phyloP scores from a whole-genome alignment of 2,797 vertebrate genomes.

The Brachymystax lenok region DNA sequence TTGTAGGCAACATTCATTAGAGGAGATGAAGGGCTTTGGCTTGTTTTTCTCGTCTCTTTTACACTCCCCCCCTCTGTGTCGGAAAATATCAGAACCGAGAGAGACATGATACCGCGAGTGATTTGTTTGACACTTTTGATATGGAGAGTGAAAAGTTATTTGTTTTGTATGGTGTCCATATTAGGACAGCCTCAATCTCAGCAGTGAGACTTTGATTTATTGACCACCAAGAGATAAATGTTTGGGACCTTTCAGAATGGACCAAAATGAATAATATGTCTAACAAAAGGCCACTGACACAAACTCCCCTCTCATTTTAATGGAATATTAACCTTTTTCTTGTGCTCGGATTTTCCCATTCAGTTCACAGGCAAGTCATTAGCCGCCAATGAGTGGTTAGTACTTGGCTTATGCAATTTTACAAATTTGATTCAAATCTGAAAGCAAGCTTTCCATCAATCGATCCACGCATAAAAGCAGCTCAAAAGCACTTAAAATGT shows the following conservation, averaged over 20 bases:
- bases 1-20: conserved; percentile 63
- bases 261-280: conserved; percentile 9
- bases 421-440: not conserved
- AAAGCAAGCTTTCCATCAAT: not conserved
- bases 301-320: conserved; percentile 5
- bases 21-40: conserved; percentile 59
- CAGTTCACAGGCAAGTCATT: conserved; percentile 18
- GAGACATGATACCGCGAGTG: conserved; percentile 1
- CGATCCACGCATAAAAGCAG: conserved; percentile 13
- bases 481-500: conserved; percentile 3
- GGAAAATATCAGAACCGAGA: not conserved
- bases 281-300: conserved; percentile 9
- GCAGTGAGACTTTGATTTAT: not conserved
- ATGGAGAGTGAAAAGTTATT: conserved; percentile 58
- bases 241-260: not conserved
- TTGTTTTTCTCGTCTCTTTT: conserved; percentile 36
- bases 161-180: not conserved
- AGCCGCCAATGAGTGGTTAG: not conserved
- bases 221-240: no score
- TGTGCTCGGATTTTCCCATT: conserved; percentile 16
- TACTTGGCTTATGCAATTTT: not conserved
- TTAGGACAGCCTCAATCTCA: not conserved
- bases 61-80: not conserved
- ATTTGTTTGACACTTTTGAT: conserved; percentile 46
- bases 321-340: conserved; percentile 1